Percentiles rank a stretch among this genome's conserved stretches.
These are phyloP conservation scores for Poeciliopsis turrubarensis DNA, from an alignment of 2,113 vertebrate genomes.

Conservation along the genomic window DNA sequence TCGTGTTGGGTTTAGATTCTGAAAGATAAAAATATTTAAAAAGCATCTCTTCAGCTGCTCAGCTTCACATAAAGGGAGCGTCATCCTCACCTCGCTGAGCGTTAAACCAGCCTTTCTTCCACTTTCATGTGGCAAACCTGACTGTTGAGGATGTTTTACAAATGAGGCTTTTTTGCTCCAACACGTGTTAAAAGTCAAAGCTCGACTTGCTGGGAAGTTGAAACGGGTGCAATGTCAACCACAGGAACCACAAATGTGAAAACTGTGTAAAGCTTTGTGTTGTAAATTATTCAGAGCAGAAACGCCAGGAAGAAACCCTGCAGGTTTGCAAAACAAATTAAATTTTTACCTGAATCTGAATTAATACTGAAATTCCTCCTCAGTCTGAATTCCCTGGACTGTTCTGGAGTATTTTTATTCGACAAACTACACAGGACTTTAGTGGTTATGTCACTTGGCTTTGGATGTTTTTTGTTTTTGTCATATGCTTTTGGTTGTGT, in stretches of 20 bases:
- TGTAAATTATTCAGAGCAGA: neutral
- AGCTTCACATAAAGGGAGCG: no score
- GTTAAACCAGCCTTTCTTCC: neutral
- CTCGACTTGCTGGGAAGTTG: neutral
- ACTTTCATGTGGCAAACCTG: conserved; percentile 2
- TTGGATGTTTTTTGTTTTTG: neutral
- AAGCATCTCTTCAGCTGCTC: no score
- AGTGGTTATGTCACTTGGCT: no score
- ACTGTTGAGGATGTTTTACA: neutral
- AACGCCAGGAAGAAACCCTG: no score
- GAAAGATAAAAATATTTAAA: neutral
- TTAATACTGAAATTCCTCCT: neutral
- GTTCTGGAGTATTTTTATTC: no score
- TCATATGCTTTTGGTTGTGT: neutral
- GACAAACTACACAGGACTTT: no score
- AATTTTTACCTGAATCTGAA: neutral
- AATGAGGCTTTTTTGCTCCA: neutral
- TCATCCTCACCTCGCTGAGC: neutral
- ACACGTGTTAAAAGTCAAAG: neutral
- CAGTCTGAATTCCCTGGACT: no score
- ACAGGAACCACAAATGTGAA: neutral
- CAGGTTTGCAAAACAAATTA: neutral
- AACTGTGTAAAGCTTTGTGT: neutral
- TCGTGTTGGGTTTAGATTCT: neutral
- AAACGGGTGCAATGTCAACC: neutral